phyloP scores from a whole-genome alignment of 92 coral and sea anemone species.

The Hydrozoanthus gracilis region DNA sequence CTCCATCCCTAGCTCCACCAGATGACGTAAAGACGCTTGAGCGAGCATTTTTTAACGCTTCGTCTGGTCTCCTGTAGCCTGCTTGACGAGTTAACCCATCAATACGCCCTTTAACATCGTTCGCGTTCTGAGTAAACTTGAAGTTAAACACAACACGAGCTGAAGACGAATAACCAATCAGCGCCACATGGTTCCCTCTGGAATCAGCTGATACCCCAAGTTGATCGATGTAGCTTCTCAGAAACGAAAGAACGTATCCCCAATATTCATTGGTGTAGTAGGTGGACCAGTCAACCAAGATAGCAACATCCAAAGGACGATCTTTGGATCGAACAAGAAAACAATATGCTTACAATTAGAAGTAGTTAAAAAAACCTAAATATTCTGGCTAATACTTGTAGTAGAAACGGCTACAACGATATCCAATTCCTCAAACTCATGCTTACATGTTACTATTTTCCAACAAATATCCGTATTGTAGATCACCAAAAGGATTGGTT shows the following conservation, averaged over 20 bases:
- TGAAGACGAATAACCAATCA: not conserved
- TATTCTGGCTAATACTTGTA: no score
- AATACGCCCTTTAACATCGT: not conserved
- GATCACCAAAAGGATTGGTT: no score
- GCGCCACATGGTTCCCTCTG: not conserved
- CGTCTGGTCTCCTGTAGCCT: not conserved
- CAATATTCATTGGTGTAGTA: not conserved
- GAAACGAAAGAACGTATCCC: not conserved
- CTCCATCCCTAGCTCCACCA: not conserved
- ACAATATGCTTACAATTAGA: not conserved
- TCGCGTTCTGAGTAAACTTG: not conserved
- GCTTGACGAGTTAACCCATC: not conserved
- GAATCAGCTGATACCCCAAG: not conserved
- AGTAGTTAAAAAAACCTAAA: not conserved
- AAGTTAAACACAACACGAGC: not conserved
- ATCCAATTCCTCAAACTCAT: no score
- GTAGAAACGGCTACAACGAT: no score
- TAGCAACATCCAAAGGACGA: not conserved
- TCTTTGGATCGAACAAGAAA: not conserved
- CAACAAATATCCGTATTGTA: no score
- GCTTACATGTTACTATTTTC: no score
- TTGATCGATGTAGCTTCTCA: not conserved
- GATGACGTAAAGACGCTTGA: not conserved
- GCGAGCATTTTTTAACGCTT: not conserved
- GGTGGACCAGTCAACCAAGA: not conserved